Evolutionary conservation across 2,113 vertebrate species (phyloP), one percentile per base, ranked within the genome.

Genomic region (zebrafish (Danio rerio)): DNA sequence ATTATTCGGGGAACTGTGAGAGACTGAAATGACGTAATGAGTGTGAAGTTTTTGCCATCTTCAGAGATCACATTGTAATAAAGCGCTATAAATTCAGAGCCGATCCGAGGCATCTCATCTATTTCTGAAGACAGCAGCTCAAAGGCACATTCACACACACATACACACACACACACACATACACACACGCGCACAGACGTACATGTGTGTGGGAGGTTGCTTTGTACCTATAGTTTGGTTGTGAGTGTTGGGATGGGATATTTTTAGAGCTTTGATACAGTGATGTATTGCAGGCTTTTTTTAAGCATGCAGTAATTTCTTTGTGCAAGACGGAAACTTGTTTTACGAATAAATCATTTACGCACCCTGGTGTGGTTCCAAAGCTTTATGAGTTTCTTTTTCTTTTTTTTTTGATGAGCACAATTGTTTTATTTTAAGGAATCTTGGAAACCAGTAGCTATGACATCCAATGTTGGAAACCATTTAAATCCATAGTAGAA

Each of bases 231-330:
- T 61, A 56, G 53, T 70, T 61, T 78, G 66, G 68, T 77, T 40
- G 69, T 82, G 81, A 31, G 61, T 13, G 7, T 53, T 31, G 53
- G 6, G 70, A 65, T 1, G 5, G 45, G 72, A 10, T 77, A 78
- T 83, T 83, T 83, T 83, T 85, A 82, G 80, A 81, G 59, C 83
- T 79, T 55, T 74, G 75, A 74, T 85, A 50, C 50, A 79, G n/a
- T 82, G 58, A 85, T 75, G 40, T 75, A 82, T 70, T 75, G 80
- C 75, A 81, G 31, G 18, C 20, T 50, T 68, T 79, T 80, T 66
- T 75, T 40, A 3, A 52, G 62, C 7, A 40, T 55, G 81, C 68
- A 59, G 31, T 49, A 74, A 43, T 74, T 43, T 21, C 4, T 81
- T 80, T 75, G 11, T 58, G 18, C 18, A 61, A 53, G 61, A 42